A percentile compares a stretch with the other conserved stretches of the same genome.
Conservation (phyloP, 2,888 invertebrate species). For the Exocentrus adspersus region DNA sequence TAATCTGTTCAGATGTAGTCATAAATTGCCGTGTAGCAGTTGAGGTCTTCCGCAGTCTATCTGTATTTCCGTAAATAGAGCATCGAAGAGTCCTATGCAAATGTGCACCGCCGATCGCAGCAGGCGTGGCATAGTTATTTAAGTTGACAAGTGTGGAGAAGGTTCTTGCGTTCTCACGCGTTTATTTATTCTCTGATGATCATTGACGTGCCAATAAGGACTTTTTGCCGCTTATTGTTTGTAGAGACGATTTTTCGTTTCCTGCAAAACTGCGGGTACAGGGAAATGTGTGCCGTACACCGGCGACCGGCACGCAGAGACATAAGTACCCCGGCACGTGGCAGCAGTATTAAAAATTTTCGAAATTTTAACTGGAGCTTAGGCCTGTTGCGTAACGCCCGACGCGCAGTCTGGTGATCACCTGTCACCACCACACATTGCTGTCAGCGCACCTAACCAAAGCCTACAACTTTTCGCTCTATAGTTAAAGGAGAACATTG, state of each 20-base stretch:
- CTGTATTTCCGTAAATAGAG: slow-evolving; percentile 28
- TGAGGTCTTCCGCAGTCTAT: slow-evolving; percentile 25
- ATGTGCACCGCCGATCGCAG: slow-evolving; percentile 28
- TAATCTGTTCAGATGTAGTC: slow-evolving; percentile 30
- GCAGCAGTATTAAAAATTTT: too few relatives aligned
- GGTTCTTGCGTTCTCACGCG: slow-evolving; percentile 46
- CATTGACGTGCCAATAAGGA: slow-evolving; percentile 14
- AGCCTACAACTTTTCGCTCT: too few relatives aligned
- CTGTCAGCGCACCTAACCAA: too few relatives aligned
- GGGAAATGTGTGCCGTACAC: not conserved
- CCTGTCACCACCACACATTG: too few relatives aligned
- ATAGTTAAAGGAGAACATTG: too few relatives aligned
- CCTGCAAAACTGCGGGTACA: not conserved
- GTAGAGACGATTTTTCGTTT: not conserved
- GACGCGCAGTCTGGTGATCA: too few relatives aligned
- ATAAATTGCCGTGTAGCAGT: slow-evolving; percentile 30
- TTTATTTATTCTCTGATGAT: slow-evolving; percentile 26
- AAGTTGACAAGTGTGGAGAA: slow-evolving; percentile 45
- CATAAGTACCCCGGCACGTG: too few relatives aligned
- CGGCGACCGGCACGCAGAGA: too few relatives aligned
- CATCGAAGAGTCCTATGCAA: slow-evolving; percentile 27
- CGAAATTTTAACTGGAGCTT: too few relatives aligned
- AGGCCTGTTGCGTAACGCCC: not conserved
- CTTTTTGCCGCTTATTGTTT: not conserved
- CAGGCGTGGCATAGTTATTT: slow-evolving; percentile 43